Percentiles rank a stretch among this genome's conserved stretches.
Evolutionary conservation across 1,140 invertebrate genomes (phyloP).

Genomic region (Lepidotrigona ventralis): DNA sequence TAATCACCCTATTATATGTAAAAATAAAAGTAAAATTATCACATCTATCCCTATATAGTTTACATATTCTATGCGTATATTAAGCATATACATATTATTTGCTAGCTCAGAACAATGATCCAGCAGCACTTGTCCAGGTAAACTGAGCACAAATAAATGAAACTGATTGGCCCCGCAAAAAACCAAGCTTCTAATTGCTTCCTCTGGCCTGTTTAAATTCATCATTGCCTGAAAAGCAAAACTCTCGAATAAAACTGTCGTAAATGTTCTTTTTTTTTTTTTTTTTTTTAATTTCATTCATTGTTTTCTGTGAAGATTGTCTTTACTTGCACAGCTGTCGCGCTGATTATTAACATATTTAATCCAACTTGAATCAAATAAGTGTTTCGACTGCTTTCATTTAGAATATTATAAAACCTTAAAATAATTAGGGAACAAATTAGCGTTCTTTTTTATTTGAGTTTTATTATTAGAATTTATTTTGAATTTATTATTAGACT

Average conservation of each 20-base stretch:
- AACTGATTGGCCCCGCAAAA: neutral
- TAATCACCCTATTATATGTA: too few relatives aligned
- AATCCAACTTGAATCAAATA: conserved; percentile 13
- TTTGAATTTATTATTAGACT: neutral
- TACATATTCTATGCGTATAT: neutral
- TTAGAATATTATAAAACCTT: neutral
- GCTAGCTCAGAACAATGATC: neutral
- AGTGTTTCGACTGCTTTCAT: neutral
- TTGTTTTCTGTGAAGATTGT: too few relatives aligned
- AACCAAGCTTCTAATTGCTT: neutral
- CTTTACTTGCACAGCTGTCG: conserved; percentile 9
- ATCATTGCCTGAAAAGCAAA: neutral
- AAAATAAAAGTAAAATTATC: neutral
- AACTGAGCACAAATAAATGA: neutral
- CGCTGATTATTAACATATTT: conserved; percentile 12
- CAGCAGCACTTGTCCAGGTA: conserved; percentile 4
- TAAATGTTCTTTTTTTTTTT: neutral
- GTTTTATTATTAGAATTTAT: neutral
- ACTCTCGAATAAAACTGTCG: neutral
- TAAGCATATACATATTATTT: neutral
- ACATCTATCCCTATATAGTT: neutral
- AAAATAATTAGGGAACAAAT: neutral
- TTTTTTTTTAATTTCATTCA: neutral
- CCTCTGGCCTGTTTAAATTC: neutral
- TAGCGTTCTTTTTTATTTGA: neutral